Evolutionary conservation across 2,888 invertebrate genomes (phyloP).

Genomic region (Oscheius sp.): DNA sequence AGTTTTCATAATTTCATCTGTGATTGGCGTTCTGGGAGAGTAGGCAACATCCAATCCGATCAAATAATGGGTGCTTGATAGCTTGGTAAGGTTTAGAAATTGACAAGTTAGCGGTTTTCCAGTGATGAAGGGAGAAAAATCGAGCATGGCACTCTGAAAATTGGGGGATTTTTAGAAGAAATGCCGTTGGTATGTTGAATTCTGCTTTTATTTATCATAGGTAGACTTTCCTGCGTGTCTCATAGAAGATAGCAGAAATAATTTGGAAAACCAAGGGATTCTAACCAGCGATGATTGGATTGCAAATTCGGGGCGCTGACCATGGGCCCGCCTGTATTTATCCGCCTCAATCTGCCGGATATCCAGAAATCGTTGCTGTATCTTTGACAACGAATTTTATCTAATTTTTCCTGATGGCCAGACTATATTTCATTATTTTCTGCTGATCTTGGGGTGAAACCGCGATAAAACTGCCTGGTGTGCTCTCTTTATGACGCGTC

Average conservation of each 20-base stretch:
- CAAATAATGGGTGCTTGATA: constrained; percentile 4
- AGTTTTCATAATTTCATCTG: constrained; percentile 45
- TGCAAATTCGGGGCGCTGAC: no score
- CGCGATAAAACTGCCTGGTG: not conserved
- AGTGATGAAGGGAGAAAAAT: constrained; percentile 30
- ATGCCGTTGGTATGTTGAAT: not conserved
- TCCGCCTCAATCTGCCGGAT: no score
- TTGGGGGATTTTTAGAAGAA: not conserved
- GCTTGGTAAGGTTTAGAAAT: constrained; percentile 46
- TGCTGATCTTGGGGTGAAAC: not conserved
- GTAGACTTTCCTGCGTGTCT: no score
- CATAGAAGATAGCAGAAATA: no score
- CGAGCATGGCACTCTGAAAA: constrained; percentile 42
- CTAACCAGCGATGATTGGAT: no score
- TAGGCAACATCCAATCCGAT: constrained; percentile 48
- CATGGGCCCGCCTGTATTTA: no score
- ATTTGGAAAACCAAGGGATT: no score
- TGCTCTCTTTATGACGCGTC: not conserved
- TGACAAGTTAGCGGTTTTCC: constrained; percentile 26
- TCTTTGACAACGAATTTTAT: not conserved
- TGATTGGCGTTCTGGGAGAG: constrained; percentile 47
- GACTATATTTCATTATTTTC: no score
- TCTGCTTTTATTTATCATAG: no score
- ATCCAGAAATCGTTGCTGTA: no score
- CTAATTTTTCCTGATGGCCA: not conserved